A percentile compares a stretch with the other conserved stretches of the same genome.
These are phyloP conservation scores for Drosophila obscura DNA, from an alignment of 1,140 invertebrate genomes.

Conservation along the genomic window DNA sequence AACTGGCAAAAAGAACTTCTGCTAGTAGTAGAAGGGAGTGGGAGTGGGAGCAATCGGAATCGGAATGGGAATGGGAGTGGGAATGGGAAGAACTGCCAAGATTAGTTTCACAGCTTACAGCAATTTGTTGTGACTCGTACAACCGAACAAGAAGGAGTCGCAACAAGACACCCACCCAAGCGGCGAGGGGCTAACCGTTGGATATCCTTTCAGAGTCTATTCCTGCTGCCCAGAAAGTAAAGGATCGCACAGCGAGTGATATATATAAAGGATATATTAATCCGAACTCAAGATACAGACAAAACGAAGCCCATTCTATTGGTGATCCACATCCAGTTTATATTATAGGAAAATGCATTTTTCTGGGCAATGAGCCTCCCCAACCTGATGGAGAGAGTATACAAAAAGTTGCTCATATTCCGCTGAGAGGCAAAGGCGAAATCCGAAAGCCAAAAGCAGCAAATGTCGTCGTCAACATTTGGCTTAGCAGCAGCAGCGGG, in stretches of 20 bases:
- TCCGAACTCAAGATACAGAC: too few relatives aligned
- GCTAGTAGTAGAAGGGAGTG: not conserved
- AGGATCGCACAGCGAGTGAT: too few relatives aligned
- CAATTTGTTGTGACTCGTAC: constrained; percentile 74
- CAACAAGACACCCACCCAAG: constrained; percentile 21
- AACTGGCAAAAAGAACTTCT: not conserved
- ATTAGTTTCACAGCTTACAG: constrained; percentile 81
- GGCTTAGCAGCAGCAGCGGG: constrained; percentile 57
- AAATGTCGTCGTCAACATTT: constrained; percentile 77
- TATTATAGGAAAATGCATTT: too few relatives aligned
- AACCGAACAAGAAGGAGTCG: constrained; percentile 30
- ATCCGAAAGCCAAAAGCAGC: constrained; percentile 65
- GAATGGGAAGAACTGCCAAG: constrained; percentile 50
- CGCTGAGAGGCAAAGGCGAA: constrained; percentile 49
- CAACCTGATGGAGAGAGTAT: too few relatives aligned
- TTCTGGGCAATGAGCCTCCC: too few relatives aligned
- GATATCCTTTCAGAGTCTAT: too few relatives aligned
- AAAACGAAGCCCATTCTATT: too few relatives aligned
- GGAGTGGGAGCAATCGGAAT: not conserved
- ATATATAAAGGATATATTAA: too few relatives aligned
- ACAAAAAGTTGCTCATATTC: constrained; percentile 72
- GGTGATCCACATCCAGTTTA: too few relatives aligned
- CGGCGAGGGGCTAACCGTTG: too few relatives aligned
- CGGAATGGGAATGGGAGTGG: not conserved
- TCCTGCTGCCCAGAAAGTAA: too few relatives aligned